phyloP scores from a whole-genome alignment of 2,888 invertebrate species.

The Blomia tropicalis region DNA sequence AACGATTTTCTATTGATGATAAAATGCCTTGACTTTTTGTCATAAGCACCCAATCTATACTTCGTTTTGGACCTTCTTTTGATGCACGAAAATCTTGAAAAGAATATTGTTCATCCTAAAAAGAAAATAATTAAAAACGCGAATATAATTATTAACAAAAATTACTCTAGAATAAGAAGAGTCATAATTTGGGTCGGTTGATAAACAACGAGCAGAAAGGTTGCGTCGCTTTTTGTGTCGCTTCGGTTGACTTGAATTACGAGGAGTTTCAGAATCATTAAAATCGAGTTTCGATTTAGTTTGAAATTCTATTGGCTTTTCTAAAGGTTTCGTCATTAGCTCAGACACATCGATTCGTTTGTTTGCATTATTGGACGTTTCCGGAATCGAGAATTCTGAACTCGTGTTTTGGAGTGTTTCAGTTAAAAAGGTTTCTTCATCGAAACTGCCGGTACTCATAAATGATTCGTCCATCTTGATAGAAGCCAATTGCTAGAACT shows the following conservation, averaged over 20 bases:
- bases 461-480: neutral
- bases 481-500: neutral
- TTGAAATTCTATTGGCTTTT: neutral
- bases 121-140: neutral
- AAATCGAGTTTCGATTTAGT: conserved; percentile 9
- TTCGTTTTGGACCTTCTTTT: neutral
- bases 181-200: conserved; percentile 14
- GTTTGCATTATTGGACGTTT: neutral
- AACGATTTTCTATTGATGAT: conserved; percentile 5
- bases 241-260: neutral
- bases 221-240: conserved; percentile 16
- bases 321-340: conserved; percentile 8
- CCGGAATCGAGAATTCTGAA: neutral
- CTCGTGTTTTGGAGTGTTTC: neutral
- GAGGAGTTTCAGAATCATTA: conserved; percentile 6
- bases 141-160: neutral
- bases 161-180: neutral
- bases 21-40: neutral
- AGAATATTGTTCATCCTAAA: neutral
- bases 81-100: conserved; percentile 3
- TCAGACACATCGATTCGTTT: conserved; percentile 2
- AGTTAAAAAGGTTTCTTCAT: conserved; percentile 11
- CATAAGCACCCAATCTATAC: neutral
- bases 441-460: neutral
- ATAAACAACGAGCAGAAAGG: conserved; percentile 16